Evolutionary conservation across 1,140 invertebrate species (phyloP).

Genomic region (Idris sp.): DNA sequence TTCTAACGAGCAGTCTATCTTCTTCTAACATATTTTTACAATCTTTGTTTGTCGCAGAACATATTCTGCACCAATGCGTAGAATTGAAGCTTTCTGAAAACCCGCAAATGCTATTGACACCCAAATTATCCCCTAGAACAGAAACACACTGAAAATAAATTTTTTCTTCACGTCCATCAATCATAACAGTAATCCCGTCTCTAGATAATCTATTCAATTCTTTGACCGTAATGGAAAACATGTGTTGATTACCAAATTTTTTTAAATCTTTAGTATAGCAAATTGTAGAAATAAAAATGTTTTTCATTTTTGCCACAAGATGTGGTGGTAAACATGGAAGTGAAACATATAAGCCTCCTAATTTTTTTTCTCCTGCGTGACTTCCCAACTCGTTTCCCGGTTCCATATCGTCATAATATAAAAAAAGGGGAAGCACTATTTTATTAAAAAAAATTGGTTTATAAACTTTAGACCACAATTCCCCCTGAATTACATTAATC

Average conservation of each 20-base stretch:
- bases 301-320: constrained; percentile 6
- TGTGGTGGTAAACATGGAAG: no score
- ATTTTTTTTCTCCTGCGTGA: no score
- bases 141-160: constrained; percentile 2
- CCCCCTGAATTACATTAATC: neutral
- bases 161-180: neutral
- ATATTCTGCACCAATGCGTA: constrained; percentile 2
- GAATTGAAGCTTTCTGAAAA: constrained; percentile 3
- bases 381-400: neutral
- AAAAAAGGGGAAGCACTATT: neutral
- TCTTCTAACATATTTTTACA: neutral
- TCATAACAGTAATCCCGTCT: neutral
- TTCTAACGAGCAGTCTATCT: neutral
- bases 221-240: neutral
- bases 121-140: constrained; percentile 3
- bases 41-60: neutral
- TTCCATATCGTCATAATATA: constrained; percentile 4
- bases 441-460: neutral
- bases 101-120: neutral
- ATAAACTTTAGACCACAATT: neutral
- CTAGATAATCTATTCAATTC: constrained; percentile 6
- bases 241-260: neutral
- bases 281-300: constrained; percentile 8
- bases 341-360: no score
- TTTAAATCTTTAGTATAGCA: constrained; percentile 2